A percentile compares a stretch with the other conserved stretches of the same genome.
These are phyloP conservation scores for Leptobrachium leishanense DNA, from an alignment of 2,113 vertebrate genomes.

Conservation along the genomic window DNA sequence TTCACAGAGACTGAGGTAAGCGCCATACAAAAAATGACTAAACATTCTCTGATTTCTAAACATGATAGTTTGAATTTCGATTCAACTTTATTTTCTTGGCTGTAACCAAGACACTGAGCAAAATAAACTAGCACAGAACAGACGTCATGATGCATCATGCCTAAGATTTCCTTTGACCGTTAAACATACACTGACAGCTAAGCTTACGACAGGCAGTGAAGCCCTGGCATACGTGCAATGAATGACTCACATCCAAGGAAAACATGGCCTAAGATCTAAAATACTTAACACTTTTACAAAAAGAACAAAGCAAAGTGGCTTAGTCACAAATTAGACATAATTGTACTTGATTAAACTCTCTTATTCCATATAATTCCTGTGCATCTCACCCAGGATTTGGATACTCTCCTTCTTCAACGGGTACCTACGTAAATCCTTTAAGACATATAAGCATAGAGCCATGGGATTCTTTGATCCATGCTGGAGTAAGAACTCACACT, in stretches of 20 bases:
- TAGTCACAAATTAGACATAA: constrained; percentile 29
- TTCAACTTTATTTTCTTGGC: constrained; percentile 43
- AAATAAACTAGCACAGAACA: constrained; percentile 38
- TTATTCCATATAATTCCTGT: constrained; percentile 19
- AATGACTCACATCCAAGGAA: constrained; percentile 42
- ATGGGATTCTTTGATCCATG: no score
- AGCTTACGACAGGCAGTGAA: constrained; percentile 28
- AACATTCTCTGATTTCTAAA: constrained; percentile 34
- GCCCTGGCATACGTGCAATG: constrained; percentile 33
- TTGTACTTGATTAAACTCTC: constrained; percentile 25
- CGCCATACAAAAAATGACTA: constrained; percentile 8
- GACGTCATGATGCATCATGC: constrained; percentile 45
- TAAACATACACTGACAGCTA: constrained; percentile 47
- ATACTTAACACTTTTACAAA: constrained; percentile 44
- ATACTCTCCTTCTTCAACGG: constrained; percentile 1
- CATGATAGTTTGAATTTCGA: constrained; percentile 29
- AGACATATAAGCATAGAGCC: not conserved
- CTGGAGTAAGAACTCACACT: no score
- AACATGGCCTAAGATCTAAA: constrained; percentile 40
- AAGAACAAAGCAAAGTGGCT: constrained; percentile 39
- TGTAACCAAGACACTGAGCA: constrained; percentile 43
- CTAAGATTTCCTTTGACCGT: constrained; percentile 44
- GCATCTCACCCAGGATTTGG: constrained; percentile 4
- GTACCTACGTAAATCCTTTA: not conserved
- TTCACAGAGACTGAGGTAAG: not conserved